These are phyloP conservation scores for Catharus minimus DNA, from an alignment of 2,113 vertebrate species.

Conservation along the genomic window DNA sequence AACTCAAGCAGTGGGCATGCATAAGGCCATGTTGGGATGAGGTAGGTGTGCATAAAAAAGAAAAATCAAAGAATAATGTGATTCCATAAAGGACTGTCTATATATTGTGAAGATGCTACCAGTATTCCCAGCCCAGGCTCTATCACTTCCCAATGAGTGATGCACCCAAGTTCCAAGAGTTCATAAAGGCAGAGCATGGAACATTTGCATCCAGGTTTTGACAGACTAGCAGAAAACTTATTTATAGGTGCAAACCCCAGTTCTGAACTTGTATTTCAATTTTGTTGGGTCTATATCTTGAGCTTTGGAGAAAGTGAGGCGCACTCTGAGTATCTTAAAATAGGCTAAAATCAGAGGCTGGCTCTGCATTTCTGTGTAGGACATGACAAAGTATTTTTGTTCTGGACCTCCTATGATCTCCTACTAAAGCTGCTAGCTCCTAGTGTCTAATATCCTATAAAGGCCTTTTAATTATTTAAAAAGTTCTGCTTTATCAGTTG, in stretches of 20 bases:
- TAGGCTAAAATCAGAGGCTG: not conserved
- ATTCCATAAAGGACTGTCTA: not conserved
- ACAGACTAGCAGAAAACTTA: not conserved
- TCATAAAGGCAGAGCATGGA: not conserved
- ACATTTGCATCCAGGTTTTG: not conserved
- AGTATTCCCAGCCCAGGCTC: not conserved
- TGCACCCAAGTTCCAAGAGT: not conserved
- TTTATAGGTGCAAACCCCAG: fast-evolving
- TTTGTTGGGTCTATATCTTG: not conserved
- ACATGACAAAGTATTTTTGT: not conserved
- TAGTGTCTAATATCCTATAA: not conserved
- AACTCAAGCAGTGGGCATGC: not conserved
- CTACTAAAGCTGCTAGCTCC: not conserved
- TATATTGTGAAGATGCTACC: not conserved
- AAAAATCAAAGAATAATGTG: not conserved
- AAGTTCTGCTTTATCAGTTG: not conserved
- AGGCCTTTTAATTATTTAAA: not conserved
- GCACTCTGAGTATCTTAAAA: not conserved
- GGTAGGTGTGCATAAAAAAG: not conserved
- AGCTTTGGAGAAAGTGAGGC: not conserved
- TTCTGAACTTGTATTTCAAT: not conserved
- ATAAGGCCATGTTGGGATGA: not conserved
- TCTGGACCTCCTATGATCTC: not conserved
- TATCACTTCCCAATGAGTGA: not conserved
- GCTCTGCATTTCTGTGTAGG: not conserved